Evolutionary conservation across 2,113 vertebrate genomes (phyloP), one percentile per base, ranked within the genome.

Genomic region (Sebastes schlegelii): DNA sequence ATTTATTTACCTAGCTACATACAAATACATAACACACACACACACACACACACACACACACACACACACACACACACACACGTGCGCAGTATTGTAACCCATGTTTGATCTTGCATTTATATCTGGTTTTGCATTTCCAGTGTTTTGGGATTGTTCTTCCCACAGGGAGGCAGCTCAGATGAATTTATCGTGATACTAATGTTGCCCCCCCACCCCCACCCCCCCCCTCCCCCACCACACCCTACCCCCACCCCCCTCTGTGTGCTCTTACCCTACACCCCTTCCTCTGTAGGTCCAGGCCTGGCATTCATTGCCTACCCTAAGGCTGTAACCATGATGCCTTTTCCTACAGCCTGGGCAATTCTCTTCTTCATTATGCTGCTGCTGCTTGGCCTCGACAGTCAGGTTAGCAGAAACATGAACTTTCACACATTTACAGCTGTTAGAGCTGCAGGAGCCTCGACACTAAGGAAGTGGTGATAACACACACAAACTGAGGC

Each of bases 281-380:
- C 88, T 93, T 94, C 92, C 92, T 82, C 88, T 93, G 55, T 93
- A 99, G 98, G 98, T 96, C 98, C 98, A 68, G 98, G 98, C 91
- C 90, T 99, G 96, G 98, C 98, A 77, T 99, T 99, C 94, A 99
- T 99, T 49, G 98, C 98, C 86, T 99, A 99, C 94, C 98, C 98
- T 57, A 99, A 99, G 95, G 98, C 98, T 62, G 98, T 99, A 90
- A 96, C 97, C 42, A 98, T 99, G 98, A 99, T 99, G 98, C 98
- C 98, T 4, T 95, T 99, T 88, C 98, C 98, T 90, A 98, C 97
- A 9, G 96, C 98, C 94, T 99, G 98, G 98, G 98, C 98, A 79
- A 94, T 99, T 79, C 98, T 99, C 60, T 99, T 99, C 95, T 99
- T 99, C 94, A 96, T 99, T 86, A 99, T 99, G 98, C 97, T 99